Evolutionary conservation across 2,888 invertebrate genomes (phyloP), one percentile per base, ranked within the genome.

Genomic region (Melieria picta): DNA sequence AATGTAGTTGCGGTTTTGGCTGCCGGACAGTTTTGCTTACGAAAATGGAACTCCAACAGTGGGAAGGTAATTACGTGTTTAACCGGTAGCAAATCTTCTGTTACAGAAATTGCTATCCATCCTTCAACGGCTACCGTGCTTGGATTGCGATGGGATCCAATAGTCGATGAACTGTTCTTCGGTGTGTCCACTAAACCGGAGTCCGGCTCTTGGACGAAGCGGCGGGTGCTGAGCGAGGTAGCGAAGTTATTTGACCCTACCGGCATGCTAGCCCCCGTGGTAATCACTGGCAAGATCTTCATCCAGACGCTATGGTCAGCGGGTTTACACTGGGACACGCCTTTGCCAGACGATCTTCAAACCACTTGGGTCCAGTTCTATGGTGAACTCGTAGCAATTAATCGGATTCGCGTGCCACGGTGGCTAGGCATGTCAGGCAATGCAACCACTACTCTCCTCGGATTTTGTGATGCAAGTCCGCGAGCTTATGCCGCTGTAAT

Each of bases 381-480:
- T 7, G 7, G 30, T 10, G 9, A 5, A 9, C 63, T 63, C 16
- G 4, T 5, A 4, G 6, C 42, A 4, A 45, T 45, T 13, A 46
- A 16, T 9, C 7, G 42, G 4, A 5, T 69, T 4, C 63, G 58
- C 5, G 50, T 66, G 6, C 63, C 67, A 4, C 43, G 66, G 45
- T 72, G 68, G 68, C 16, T 64, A n/a, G 68, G 60, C 5, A 61
- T 71, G 61, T 4, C n/a, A 6, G 16, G 30, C 13, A 30, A 58
- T 13, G 30, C 11, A 30, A 10, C 11, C 4, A 56, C 58, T 16
- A 45, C 50, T 4, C 46, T 71, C 9, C 71, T 60, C 56, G 66
- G 65, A 11, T 74, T 60, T 56, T 74, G 70, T 43, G 72, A 71
- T 48, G 74, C 70, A 7, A 70, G 70, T 65, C 43, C 42, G 61